These are phyloP conservation scores for Channallabes apus DNA, from an alignment of 2,797 vertebrate species.

Conservation along the genomic window DNA sequence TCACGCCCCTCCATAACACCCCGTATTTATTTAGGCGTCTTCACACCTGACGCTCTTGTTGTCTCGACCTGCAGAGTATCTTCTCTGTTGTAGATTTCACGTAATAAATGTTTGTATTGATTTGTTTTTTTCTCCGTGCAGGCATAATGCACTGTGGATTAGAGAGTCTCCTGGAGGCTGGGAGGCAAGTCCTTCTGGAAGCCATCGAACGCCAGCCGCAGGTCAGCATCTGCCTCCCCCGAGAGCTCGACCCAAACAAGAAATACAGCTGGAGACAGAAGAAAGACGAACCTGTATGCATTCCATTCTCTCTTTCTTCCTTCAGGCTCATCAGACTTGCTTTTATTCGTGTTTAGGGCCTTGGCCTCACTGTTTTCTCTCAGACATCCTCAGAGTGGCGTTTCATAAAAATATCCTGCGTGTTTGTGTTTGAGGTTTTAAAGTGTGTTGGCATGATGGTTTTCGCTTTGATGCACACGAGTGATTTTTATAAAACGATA, in stretches of 20 bases:
- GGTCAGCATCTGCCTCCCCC: constrained; percentile 83
- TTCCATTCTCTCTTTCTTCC: constrained; percentile 19
- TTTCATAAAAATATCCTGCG: constrained; percentile 5
- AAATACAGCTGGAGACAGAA: constrained; percentile 98
- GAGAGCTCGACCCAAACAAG: constrained; percentile 89
- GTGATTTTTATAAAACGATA: neutral
- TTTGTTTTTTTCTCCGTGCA: constrained; percentile 59
- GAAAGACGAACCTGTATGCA: constrained; percentile 87
- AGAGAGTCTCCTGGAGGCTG: constrained; percentile 87
- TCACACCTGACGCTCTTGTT: neutral
- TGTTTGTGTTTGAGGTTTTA: neutral
- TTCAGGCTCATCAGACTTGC: constrained; percentile 25
- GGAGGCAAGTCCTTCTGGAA: constrained; percentile 91
- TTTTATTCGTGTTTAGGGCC: constrained; percentile 13
- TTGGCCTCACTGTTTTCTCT: neutral
- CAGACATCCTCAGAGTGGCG: neutral
- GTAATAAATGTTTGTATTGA: constrained; percentile 50
- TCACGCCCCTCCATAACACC: neutral
- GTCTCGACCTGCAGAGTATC: neutral
- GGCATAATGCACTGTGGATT: constrained; percentile 77
- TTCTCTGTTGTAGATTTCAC: constrained; percentile 20
- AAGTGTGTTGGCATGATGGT: neutral
- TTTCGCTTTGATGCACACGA: neutral
- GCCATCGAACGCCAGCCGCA: constrained; percentile 82
- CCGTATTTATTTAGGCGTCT: neutral